Base-by-base conservation (phyloP, 2,888 invertebrate species). In the Rhabditophanes sp. region DNA sequence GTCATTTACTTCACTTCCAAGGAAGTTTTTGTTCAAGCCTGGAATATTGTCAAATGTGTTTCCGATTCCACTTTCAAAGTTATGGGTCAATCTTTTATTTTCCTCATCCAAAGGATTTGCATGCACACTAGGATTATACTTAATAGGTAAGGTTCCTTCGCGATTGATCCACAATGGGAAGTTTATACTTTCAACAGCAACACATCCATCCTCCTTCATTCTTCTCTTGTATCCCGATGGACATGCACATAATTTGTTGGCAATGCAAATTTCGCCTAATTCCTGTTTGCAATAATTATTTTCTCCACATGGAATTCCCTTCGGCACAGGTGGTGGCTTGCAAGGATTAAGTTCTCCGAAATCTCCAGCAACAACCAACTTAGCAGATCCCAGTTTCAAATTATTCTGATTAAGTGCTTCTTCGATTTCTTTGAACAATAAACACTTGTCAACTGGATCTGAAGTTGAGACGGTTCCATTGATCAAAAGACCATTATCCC, bases 181-280 rank as follows among this genome's bases (percentile, higher is more conserved):
- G 16, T 47, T 44, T 14, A 37, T 15, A 12, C 23, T 11, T 18
- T 30, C 42, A 19, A 50, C 57, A 17, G 37, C 39, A 24, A 45
- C 24, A 33, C 61, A 62, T 4, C 43, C 41, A 3, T 47, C 45
- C 7, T 42, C 41, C 1, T 41, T 29, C 11, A 44, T 39, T 12
- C 44, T 37, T 28, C 61, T 31, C 36, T 57, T 57, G 37, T 48
- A 45, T 15, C 51, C 54, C 30, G 44, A 45, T 11, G 53, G 55
- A 37, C 58, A 58, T 26, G 46, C 53, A 31, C 58, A 58, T 20
- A 58, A 42, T 12, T 31, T 38, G 30, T 48, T 51, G 17, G 48
- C 56, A 14, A 63, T 46, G 40, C 64, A 63, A 25, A 54, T 46
- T 34, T 60, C 62, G 20, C 61, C 61, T 9, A 64, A 46, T n/a